A percentile compares a stretch with the other conserved stretches of the same genome.
Conservation (phyloP, 2,113 vertebrate species). For the Phyllostomus discolor region DNA sequence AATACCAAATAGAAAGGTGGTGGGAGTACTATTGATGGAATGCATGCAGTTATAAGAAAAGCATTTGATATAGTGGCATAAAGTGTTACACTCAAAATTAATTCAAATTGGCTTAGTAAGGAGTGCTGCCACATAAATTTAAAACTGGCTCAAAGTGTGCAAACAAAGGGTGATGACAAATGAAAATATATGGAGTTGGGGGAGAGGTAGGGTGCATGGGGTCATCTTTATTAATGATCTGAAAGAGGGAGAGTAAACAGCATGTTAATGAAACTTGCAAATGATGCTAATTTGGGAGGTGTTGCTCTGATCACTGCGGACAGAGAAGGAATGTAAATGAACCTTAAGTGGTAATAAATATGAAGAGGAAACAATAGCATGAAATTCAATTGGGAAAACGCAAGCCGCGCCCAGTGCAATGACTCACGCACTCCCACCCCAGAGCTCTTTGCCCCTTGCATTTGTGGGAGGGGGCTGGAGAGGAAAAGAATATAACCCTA, state of each 20-base stretch:
- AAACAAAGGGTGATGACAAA: slow-evolving; percentile 69
- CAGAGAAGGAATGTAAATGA: slow-evolving; percentile 73
- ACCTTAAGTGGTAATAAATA: slow-evolving; percentile 75
- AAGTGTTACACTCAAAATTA: slow-evolving; percentile 73
- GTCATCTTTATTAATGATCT: slow-evolving; percentile 76
- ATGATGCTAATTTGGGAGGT: slow-evolving; percentile 75
- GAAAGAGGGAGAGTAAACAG: slow-evolving; percentile 69
- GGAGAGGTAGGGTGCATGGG: slow-evolving; percentile 12
- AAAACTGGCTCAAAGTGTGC: slow-evolving; percentile 64
- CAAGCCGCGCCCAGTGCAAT: background rate
- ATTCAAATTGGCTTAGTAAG: slow-evolving; percentile 75
- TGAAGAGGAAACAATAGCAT: slow-evolving; percentile 62
- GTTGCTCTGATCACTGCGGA: slow-evolving; percentile 66
- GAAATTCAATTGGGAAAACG: slow-evolving; percentile 52
- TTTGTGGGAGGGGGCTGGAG: too few relatives aligned
- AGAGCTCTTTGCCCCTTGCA: background rate
- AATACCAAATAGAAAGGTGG: slow-evolving; percentile 62
- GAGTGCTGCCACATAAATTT: slow-evolving; percentile 73
- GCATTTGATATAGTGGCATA: slow-evolving; percentile 69
- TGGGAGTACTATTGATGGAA: slow-evolving; percentile 17
- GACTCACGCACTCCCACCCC: background rate
- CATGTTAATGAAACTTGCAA: slow-evolving; percentile 75
- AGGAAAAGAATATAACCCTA: background rate
- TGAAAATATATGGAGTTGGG: slow-evolving; percentile 56
- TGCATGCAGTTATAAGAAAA: slow-evolving; percentile 61